These are phyloP conservation scores for Naso thynnoides DNA, from an alignment of 2,797 vertebrate genomes.

Conservation along the genomic window DNA sequence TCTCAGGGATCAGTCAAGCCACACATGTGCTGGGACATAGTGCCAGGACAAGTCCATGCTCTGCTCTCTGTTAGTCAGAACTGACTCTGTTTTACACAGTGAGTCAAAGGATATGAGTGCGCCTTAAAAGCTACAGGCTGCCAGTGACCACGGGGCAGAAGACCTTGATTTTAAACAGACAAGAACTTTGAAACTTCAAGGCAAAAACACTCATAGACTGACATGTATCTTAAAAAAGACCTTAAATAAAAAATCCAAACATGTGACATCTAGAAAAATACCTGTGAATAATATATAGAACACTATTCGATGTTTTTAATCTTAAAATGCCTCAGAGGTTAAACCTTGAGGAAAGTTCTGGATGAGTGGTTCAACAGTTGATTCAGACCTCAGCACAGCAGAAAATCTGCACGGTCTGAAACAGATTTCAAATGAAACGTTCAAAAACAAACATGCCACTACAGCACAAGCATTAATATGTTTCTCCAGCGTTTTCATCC, in stretches of 20 bases:
- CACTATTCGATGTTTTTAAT: conserved; percentile 16
- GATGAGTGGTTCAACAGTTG: neutral
- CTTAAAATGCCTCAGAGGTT: conserved; percentile 4
- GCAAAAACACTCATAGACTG: conserved; percentile 2
- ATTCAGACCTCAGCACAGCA: neutral
- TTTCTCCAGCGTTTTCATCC: neutral
- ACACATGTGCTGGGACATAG: conserved; percentile 40
- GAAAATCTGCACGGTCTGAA: neutral
- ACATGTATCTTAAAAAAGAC: neutral
- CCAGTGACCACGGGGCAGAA: conserved; percentile 34
- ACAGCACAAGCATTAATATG: neutral
- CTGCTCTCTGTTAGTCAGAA: conserved; percentile 53
- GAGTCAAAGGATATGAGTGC: conserved; percentile 65
- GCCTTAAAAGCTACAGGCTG: conserved; percentile 48
- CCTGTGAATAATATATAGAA: conserved; percentile 6
- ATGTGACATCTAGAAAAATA: conserved; percentile 27
- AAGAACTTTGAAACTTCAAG: conserved; percentile 33
- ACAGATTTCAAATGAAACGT: neutral
- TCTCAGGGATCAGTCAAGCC: conserved; percentile 53
- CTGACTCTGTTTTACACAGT: conserved; percentile 44
- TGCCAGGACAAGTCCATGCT: conserved; percentile 46
- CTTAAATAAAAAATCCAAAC: conserved; percentile 33
- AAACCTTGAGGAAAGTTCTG: neutral
- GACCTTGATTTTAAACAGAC: conserved; percentile 61
- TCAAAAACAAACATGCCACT: neutral